These are phyloP conservation scores for Alcedo atthis DNA, from an alignment of 2,797 vertebrate species.

Conservation along the genomic window DNA sequence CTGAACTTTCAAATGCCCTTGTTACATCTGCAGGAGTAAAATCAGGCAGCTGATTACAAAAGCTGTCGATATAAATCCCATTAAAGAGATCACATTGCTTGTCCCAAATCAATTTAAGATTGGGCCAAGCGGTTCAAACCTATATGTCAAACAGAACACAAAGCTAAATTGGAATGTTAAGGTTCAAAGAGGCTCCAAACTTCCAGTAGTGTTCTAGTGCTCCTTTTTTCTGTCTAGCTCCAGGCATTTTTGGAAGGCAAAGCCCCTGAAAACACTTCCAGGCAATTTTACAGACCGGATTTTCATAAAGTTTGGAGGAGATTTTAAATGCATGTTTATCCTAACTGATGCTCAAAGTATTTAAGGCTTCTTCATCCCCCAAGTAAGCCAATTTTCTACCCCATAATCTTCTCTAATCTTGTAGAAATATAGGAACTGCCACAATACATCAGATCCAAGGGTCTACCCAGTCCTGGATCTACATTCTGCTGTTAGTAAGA, in stretches of 20 bases:
- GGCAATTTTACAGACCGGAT: not conserved
- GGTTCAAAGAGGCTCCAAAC: not conserved
- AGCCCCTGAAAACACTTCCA: not conserved
- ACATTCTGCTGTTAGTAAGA: not conserved
- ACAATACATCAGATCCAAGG: not conserved
- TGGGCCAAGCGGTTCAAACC: not conserved
- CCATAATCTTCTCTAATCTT: constrained; percentile 12
- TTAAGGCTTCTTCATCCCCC: constrained; percentile 14
- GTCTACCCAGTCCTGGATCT: not conserved
- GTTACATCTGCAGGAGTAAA: not conserved
- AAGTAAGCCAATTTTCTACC: constrained; percentile 14
- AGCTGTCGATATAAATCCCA: not conserved
- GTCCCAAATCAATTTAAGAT: not conserved
- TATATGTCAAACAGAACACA: not conserved
- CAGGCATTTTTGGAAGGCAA: not conserved
- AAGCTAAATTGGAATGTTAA: not conserved
- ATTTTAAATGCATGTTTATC: constrained; percentile 26
- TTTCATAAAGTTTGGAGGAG: constrained; percentile 5
- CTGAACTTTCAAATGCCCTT: not conserved
- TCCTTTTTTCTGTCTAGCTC: not conserved
- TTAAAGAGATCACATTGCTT: not conserved
- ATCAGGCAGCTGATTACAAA: not conserved
- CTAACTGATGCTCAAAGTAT: not conserved
- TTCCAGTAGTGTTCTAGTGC: not conserved
- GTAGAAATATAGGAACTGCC: not conserved